Evolutionary conservation across 2,888 invertebrate species (phyloP).

Genomic region (Hydrotaea cyrtoneurina): DNA sequence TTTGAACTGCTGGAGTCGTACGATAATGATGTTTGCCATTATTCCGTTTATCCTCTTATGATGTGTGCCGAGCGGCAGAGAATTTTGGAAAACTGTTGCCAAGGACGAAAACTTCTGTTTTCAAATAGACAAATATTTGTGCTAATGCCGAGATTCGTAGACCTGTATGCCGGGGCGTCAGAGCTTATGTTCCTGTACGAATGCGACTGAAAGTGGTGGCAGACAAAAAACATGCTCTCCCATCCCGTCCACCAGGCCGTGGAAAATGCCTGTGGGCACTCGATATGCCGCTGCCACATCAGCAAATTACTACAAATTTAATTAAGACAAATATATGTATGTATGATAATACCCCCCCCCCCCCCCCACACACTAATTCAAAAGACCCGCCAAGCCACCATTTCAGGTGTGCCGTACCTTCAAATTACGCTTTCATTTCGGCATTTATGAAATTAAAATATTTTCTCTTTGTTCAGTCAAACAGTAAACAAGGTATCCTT

Average conservation of each 20-base stretch:
- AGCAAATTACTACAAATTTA: constrained; percentile 37
- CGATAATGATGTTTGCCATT: constrained; percentile 10
- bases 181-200: too few species aligned
- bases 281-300: constrained; percentile 13
- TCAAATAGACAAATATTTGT: too few species aligned
- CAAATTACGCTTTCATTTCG: background rate
- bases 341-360: constrained; percentile 19
- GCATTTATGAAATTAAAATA: constrained; percentile 16
- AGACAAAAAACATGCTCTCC: too few species aligned
- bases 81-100: background rate
- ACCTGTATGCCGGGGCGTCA: too few species aligned
- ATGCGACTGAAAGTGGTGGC: too few species aligned
- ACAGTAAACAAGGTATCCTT: constrained; percentile 23
- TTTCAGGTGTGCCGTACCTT: background rate
- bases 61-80: background rate
- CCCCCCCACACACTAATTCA: too few species aligned
- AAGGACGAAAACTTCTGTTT: too few species aligned
- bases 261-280: constrained; percentile 3
- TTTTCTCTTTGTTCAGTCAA: constrained; percentile 25
- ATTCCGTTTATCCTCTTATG: constrained; percentile 4
- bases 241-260: too few species aligned
- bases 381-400: background rate
- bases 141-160: too few species aligned
- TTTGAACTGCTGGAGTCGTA: background rate
- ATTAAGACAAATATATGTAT: constrained; percentile 37